Percentiles rank a stretch among this genome's conserved stretches.
Evolutionary conservation across 2,888 invertebrate genomes (phyloP).

Genomic region (Cephus sareptanus): DNA sequence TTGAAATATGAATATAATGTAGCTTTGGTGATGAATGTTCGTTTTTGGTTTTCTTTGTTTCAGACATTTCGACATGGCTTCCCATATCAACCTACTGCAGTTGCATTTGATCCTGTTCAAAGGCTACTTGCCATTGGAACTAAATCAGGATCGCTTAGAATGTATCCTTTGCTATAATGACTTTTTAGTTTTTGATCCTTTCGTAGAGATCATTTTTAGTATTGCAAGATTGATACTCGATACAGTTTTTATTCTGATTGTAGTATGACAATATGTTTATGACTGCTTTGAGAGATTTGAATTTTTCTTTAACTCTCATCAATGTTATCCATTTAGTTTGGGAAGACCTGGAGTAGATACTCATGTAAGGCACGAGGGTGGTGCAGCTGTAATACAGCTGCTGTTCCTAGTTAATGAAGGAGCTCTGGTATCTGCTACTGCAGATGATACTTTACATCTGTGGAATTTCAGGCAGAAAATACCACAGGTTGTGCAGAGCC

Average conservation of each 20-base stretch:
- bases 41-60: slow-evolving; percentile 65
- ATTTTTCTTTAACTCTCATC: slow-evolving; percentile 60
- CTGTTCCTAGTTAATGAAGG: slow-evolving; percentile 98
- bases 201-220: background rate
- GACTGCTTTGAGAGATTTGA: slow-evolving; percentile 7
- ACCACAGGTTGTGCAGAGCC: slow-evolving; percentile 94
- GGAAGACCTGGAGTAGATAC: slow-evolving; percentile 98
- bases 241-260: slow-evolving; percentile 2
- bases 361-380: slow-evolving; percentile 87
- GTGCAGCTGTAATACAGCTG: slow-evolving; percentile 87
- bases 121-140: slow-evolving; percentile 96
- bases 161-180: slow-evolving; percentile 83
- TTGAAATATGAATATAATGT: background rate
- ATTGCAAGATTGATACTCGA: background rate
- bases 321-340: slow-evolving; percentile 72
- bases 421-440: slow-evolving; percentile 92
- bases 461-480: slow-evolving; percentile 97
- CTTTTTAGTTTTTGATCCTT: background rate
- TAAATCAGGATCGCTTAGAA: slow-evolving; percentile 92
- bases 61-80: slow-evolving; percentile 99
- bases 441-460: slow-evolving; percentile 95
- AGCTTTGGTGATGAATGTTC: background rate
- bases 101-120: slow-evolving; percentile 99
- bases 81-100: slow-evolving; percentile 95
- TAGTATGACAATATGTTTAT: slow-evolving; percentile 18